Percentiles rank a stretch among this genome's conserved stretches.
These are phyloP conservation scores for Mormyrus hasselquistii DNA, from an alignment of 2,797 vertebrate genomes.

Conservation along the genomic window DNA sequence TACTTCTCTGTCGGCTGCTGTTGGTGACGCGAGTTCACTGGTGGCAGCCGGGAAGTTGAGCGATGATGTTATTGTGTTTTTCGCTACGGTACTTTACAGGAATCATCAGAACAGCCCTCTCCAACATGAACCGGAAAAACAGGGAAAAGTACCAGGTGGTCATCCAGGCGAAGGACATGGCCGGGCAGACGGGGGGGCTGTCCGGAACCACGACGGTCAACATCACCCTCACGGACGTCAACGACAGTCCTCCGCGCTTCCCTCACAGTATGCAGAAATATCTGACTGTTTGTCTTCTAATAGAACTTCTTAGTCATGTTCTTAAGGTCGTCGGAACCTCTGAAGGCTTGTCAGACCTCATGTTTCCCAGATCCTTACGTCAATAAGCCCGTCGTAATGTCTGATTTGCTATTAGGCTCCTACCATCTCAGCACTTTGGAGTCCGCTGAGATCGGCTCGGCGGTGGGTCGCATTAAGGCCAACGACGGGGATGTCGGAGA, in stretches of 20 bases:
- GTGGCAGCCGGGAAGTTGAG: not conserved
- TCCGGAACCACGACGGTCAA: conserved; percentile 75
- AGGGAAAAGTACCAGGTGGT: conserved; percentile 74
- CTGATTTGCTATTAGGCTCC: conserved; percentile 50
- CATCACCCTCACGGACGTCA: conserved; percentile 73
- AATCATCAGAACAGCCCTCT: conserved; percentile 73
- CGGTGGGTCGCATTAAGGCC: conserved; percentile 75
- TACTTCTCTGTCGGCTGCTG: not conserved
- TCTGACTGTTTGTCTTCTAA: not conserved
- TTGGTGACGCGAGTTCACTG: not conserved
- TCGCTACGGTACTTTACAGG: conserved; percentile 41
- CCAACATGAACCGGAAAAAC: conserved; percentile 79
- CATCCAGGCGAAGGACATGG: conserved; percentile 82
- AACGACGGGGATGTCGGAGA: conserved; percentile 72
- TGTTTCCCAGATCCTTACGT: not conserved
- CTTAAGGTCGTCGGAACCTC: not conserved
- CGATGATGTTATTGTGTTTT: not conserved
- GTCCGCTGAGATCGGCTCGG: conserved; percentile 63
- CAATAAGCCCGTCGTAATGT: not conserved
- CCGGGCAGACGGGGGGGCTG: conserved; percentile 76
- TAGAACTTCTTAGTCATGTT: not conserved
- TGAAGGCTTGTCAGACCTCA: not conserved
- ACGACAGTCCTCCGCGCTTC: conserved; percentile 75
- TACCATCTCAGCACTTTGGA: conserved; percentile 72
- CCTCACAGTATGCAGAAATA: conserved; percentile 69